Evolutionary conservation across 1,140 invertebrate genomes (phyloP), one percentile per base, ranked within the genome.

Genomic region (Pachyrhynchus sulphureomaculatus): DNA sequence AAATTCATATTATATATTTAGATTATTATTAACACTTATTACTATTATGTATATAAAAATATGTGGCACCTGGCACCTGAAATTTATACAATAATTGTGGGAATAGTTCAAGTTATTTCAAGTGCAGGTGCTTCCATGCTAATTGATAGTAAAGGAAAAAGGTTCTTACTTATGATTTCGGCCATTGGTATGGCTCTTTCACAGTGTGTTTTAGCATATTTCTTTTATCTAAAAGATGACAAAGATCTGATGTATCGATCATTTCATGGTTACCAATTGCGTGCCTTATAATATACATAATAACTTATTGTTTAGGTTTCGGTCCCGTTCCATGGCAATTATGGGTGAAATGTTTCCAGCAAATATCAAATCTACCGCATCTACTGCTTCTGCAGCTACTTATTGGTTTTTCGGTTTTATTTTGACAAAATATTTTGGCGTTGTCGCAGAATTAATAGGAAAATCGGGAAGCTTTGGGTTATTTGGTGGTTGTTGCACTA

Each of bases 251-350:
- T 17, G 77, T 82, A 0, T 70, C 70, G 4, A 73, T 60, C 9
- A 77, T 89, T 18, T 67, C 77, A 0, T 87, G 86, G 82, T 66
- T 90, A 5, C 88, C 88, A 2, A 78, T 90, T 2, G 70, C 81
- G 4, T 82, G 85, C 0, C 72, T 90, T n/a, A 79, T 89, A 1
- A 53, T 84, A 37, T 91, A 85, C 76, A 88, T 88, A 18, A 76
- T 85, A 17, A 81, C 84, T 0, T 90, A 88, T 70, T 84, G 85
- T 76, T 76, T 83, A 72, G 90, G 89, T 4, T 88, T 92, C 67
- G 92, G 92, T 0, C 91, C 92, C 0, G 77, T 95, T 9, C 90
- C 91, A 0, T 93, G 91, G 84, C 91, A 0, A 83, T 95, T 21
- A 87, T 93, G 82, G 88, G 87, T 1, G 90, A 95, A 76, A 83